Conservation (phyloP, 1,140 invertebrate species). For the Streblospio benedicti region DNA sequence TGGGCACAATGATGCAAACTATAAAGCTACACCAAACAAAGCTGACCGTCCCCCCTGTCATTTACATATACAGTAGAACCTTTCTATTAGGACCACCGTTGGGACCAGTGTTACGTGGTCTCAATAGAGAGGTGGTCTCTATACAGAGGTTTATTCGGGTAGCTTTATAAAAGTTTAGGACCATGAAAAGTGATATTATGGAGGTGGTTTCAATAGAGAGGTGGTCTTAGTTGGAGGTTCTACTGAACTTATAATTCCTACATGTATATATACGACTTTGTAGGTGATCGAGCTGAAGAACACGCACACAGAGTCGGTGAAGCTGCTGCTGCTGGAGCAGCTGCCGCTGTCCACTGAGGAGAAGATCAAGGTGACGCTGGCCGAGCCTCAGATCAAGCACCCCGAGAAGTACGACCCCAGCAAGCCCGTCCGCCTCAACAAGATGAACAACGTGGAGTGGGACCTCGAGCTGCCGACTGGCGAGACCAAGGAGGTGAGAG, state of each 20-base stretch:
- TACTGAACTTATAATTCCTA: background rate
- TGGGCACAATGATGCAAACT: background rate
- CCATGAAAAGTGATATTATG: no score
- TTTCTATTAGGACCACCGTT: no score
- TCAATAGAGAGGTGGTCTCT: no score
- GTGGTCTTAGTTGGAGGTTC: no score
- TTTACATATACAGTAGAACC: no score
- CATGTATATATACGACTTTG: background rate
- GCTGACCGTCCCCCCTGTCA: background rate
- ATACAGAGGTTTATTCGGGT: no score
- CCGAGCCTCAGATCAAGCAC: conserved; percentile 31
- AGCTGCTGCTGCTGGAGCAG: conserved; percentile 38
- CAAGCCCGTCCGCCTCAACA: conserved; percentile 28
- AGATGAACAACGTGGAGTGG: conserved; percentile 43
- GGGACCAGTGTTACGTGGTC: no score
- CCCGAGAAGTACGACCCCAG: conserved; percentile 23
- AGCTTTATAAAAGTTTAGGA: no score
- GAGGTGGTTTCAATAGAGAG: no score
- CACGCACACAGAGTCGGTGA: conserved; percentile 31
- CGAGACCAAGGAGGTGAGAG: conserved; percentile 26
- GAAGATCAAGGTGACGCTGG: conserved; percentile 44
- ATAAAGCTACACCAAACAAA: background rate
- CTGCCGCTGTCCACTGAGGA: conserved; percentile 44
- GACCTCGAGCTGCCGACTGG: conserved; percentile 26
- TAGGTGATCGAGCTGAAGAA: conserved; percentile 46